A percentile compares a stretch with the other conserved stretches of the same genome.
Evolutionary conservation across 1,140 invertebrate species (phyloP).

Genomic region (Cotesia chilonis): DNA sequence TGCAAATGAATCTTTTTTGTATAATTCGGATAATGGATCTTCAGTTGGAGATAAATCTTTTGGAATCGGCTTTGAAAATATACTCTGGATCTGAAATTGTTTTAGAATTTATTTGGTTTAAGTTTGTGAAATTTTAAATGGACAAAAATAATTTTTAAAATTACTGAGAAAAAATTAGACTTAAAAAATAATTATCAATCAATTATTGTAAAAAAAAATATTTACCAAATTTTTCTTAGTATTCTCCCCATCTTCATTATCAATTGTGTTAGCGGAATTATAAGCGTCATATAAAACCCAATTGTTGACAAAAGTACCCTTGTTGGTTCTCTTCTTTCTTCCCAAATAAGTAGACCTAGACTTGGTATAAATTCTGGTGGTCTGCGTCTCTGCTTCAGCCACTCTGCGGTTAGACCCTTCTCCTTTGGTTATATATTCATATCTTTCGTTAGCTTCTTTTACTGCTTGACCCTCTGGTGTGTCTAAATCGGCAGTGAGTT

Average conservation of each 20-base stretch:
- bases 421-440: constrained; percentile 71
- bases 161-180: too few species aligned
- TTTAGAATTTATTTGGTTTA: neutral
- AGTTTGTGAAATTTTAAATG: too few species aligned
- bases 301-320: constrained; percentile 72
- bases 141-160: too few species aligned
- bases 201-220: too few species aligned
- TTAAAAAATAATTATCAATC: too few species aligned
- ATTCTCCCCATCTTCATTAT: constrained; percentile 30
- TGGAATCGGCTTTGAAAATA: constrained; percentile 18
- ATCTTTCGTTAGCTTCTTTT: constrained; percentile 71
- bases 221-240: constrained; percentile 25
- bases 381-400: constrained; percentile 73
- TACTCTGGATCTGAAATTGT: neutral
- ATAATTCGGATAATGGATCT: constrained; percentile 54
- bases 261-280: constrained; percentile 28
- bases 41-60: constrained; percentile 34
- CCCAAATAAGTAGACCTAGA: constrained; percentile 69
- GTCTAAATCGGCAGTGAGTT: constrained; percentile 69
- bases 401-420: constrained; percentile 72
- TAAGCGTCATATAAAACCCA: constrained; percentile 79
- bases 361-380: constrained; percentile 68
- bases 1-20: constrained; percentile 65
- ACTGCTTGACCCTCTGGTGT: constrained; percentile 67
- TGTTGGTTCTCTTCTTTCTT: constrained; percentile 66